Evolutionary conservation across 2,888 invertebrate species (phyloP).

Genomic region (Hirtodrosophila histrioides): DNA sequence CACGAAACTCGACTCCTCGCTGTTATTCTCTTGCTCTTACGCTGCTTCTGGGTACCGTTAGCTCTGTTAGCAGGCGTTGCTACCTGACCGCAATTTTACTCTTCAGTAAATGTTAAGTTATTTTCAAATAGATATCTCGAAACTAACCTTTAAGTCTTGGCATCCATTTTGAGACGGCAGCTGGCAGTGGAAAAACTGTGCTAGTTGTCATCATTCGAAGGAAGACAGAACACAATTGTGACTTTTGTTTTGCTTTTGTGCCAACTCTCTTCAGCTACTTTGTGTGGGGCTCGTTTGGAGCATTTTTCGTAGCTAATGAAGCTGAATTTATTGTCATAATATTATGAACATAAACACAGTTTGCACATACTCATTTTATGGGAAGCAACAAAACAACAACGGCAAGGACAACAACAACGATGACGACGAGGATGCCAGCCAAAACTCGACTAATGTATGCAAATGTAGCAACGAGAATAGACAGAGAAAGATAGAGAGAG

Average conservation of each 20-base stretch:
- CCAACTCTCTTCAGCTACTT: slow-evolving; percentile 11
- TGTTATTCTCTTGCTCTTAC: too few species aligned
- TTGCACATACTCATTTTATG: slow-evolving; percentile 57
- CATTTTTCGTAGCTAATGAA: slow-evolving; percentile 57
- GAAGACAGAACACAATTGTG: slow-evolving; percentile 16
- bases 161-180: too few species aligned
- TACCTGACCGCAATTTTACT: too few species aligned
- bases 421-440: slow-evolving; percentile 32
- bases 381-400: slow-evolving; percentile 20
- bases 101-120: too few species aligned
- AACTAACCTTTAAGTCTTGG: too few species aligned
- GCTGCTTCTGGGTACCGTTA: too few species aligned
- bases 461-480: slow-evolving; percentile 35
- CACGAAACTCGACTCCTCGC: too few species aligned
- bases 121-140: too few species aligned
- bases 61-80: too few species aligned
- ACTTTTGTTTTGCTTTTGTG: slow-evolving; percentile 12
- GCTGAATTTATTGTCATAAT: slow-evolving; percentile 67
- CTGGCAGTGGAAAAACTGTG: neutral
- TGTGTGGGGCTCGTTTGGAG: slow-evolving; percentile 29
- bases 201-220: slow-evolving; percentile 4
- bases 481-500: slow-evolving; percentile 5
- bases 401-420: slow-evolving; percentile 27
- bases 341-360: slow-evolving; percentile 64
- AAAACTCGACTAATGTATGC: slow-evolving; percentile 63